A percentile compares a stretch with the other conserved stretches of the same genome.
phyloP scores from a whole-genome alignment of 2,888 invertebrate genomes.

The Drosophila formosana region DNA sequence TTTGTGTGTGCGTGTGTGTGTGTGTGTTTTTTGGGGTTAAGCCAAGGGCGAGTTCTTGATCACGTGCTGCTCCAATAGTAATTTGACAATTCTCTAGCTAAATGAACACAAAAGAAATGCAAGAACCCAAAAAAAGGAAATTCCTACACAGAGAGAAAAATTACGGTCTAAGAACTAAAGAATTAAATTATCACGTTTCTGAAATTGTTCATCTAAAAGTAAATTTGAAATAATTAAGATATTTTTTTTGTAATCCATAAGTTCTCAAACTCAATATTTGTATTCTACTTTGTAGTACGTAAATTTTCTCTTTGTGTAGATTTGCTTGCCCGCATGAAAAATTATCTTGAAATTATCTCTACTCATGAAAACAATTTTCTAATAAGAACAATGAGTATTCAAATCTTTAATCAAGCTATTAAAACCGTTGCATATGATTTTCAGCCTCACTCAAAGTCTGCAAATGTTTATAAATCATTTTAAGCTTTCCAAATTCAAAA shows the following conservation, averaged over 20 bases:
- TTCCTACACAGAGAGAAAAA: not conserved
- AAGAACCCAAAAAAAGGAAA: not conserved
- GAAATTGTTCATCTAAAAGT: no score
- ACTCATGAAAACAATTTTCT: not conserved
- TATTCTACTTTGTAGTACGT: no score
- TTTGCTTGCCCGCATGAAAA: conserved; percentile 1
- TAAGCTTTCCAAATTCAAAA: not conserved
- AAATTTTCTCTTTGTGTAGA: no score
- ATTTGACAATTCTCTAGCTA: conserved; percentile 66
- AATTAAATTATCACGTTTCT: no score
- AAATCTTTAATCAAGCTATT: no score
- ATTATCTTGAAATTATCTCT: not conserved
- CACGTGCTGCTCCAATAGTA: conserved; percentile 57
- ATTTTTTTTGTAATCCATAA: no score
- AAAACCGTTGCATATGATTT: no score
- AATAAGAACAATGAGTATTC: not conserved
- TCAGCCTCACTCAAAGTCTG: not conserved
- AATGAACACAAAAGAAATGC: conserved; percentile 49
- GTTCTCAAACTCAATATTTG: no score
- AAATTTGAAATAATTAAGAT: no score
- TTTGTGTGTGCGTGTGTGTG: not conserved
- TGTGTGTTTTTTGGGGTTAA: conserved; percentile 22
- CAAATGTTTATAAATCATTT: not conserved
- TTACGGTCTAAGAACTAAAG: no score
- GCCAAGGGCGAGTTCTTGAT: conserved; percentile 40